Conservation (phyloP, 2,888 invertebrate genomes). For the Eueremaeus valkanovi region DNA sequence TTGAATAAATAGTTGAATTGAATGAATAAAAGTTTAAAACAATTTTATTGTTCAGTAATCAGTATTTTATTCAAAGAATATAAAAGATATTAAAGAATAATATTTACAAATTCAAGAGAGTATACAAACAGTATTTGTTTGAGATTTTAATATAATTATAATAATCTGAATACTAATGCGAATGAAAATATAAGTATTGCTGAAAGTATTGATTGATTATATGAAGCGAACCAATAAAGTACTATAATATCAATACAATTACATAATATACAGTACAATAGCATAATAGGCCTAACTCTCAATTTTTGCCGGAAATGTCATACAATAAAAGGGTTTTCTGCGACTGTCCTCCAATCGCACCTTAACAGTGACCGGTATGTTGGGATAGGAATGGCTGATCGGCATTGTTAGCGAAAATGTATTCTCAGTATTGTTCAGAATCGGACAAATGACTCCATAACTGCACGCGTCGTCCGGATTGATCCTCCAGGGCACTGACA, state of each 20-base stretch:
- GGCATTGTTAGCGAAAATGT: constrained; percentile 44
- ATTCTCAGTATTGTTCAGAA: constrained; percentile 36
- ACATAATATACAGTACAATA: not conserved
- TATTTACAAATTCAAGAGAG: no score
- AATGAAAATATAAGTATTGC: not conserved
- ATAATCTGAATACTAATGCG: not conserved
- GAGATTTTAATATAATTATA: no score
- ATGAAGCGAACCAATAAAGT: not conserved
- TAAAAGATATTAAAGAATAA: no score
- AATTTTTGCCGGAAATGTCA: constrained; percentile 15
- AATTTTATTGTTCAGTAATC: no score
- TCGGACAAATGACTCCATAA: not conserved
- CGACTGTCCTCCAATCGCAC: not conserved
- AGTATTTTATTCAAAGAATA: no score
- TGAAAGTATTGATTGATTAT: no score
- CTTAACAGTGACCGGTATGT: not conserved
- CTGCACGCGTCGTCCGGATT: not conserved
- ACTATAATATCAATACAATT: not conserved
- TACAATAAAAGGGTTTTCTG: not conserved
- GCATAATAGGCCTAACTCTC: not conserved
- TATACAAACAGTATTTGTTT: no score
- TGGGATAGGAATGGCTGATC: constrained; percentile 45
- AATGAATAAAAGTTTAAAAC: no score
- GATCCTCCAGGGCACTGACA: not conserved
- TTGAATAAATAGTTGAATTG: no score